phyloP scores from a whole-genome alignment of 2,797 vertebrate genomes.

The Xenentodon cancila region DNA sequence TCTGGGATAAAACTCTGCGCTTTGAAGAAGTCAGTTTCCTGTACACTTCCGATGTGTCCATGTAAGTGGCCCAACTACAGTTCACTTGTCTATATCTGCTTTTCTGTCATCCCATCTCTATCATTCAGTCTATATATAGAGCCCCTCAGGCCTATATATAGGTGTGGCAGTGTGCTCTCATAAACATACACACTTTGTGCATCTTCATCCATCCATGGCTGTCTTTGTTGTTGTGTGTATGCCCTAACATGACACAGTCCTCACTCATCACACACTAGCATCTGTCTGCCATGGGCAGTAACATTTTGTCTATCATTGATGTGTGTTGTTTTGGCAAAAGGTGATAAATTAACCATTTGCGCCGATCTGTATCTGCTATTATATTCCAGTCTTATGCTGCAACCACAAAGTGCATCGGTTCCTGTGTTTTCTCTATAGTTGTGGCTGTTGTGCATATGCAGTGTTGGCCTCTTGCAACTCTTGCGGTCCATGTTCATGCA shows the following conservation, averaged over 20 bases:
- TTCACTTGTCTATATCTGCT: conserved; percentile 65
- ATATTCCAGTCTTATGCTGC: conserved; percentile 23
- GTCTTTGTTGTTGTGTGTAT: conserved; percentile 41
- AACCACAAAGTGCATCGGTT: conserved; percentile 11
- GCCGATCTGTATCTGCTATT: conserved; percentile 7
- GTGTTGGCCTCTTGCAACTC: background rate
- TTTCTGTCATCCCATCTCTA: conserved; percentile 56
- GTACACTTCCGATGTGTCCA: conserved; percentile 72
- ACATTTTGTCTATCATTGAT: conserved; percentile 31
- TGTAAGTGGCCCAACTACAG: conserved; percentile 76
- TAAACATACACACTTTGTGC: conserved; percentile 30
- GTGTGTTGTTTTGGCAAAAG: background rate
- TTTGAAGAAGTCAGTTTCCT: conserved; percentile 78
- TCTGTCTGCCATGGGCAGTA: conserved; percentile 17
- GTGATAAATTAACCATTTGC: conserved; percentile 8
- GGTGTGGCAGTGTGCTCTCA: conserved; percentile 30
- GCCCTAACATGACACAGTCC: conserved; percentile 19
- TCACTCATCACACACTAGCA: conserved; percentile 13
- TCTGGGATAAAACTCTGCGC: conserved; percentile 82
- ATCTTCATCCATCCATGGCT: conserved; percentile 45
- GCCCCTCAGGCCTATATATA: conserved; percentile 61
- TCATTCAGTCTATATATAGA: conserved; percentile 54
- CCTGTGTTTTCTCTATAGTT: conserved; percentile 2
- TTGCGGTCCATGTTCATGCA: background rate
- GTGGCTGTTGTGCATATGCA: conserved; percentile 2